Conservation (phyloP, 2,888 invertebrate genomes). For the Nowickia ferox region DNA sequence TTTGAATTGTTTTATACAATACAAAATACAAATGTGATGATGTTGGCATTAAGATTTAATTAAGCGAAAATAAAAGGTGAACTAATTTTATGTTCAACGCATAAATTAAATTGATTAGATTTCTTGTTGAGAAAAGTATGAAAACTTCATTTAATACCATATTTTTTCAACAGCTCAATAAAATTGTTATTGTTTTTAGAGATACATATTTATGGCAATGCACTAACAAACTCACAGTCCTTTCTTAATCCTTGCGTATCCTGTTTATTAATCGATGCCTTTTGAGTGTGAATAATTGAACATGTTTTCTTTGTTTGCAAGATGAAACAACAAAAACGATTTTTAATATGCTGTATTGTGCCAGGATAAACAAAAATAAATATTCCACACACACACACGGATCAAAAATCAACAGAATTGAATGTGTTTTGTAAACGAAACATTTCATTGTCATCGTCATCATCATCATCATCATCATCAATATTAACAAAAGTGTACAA, state of each 20-base stretch:
- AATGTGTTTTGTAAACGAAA: slow-evolving; percentile 24
- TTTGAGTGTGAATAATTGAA: slow-evolving; percentile 44
- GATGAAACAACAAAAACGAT: slow-evolving; percentile 25
- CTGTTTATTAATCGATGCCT: slow-evolving; percentile 54
- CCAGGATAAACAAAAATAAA: slow-evolving; percentile 31
- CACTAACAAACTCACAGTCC: neutral
- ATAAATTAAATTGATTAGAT: neutral
- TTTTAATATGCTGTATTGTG: slow-evolving; percentile 44
- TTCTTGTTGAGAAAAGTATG: neutral
- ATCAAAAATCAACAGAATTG: neutral
- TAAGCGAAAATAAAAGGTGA: no score
- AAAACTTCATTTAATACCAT: no score
- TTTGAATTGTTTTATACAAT: no score
- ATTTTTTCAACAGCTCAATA: slow-evolving; percentile 1
- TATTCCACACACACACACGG: neutral
- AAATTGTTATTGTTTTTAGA: slow-evolving; percentile 56
- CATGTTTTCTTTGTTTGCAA: slow-evolving; percentile 21
- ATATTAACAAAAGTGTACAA: slow-evolving; percentile 25
- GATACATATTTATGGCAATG: slow-evolving; percentile 37
- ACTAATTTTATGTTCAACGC: no score
- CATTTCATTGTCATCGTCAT: slow-evolving; percentile 43
- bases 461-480: slow-evolving; percentile 14
- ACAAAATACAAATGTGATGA: no score
- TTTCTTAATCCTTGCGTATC: neutral
- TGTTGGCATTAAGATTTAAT: no score